Evolutionary conservation across 2,113 vertebrate species (phyloP).

Genomic region (Lota lota): DNA sequence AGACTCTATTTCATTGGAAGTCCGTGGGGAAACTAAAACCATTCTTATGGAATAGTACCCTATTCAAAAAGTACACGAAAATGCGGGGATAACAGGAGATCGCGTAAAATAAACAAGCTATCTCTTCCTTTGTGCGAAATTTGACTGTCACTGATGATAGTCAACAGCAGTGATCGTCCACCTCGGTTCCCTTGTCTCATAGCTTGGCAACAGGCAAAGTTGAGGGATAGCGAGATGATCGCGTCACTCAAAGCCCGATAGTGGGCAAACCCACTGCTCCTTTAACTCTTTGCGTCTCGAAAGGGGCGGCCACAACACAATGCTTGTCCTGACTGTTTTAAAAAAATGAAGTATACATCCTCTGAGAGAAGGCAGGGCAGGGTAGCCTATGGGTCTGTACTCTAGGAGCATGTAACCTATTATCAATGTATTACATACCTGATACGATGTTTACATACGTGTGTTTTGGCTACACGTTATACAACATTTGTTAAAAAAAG

Average conservation of each 20-base stretch:
- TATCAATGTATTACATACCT: too few relatives aligned
- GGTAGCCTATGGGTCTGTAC: too few relatives aligned
- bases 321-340: not conserved
- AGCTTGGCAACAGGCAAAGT: slow-evolving; percentile 85
- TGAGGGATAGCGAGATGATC: slow-evolving; percentile 85
- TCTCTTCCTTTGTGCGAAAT: not conserved
- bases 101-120: slow-evolving; percentile 12
- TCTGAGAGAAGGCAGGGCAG: too few relatives aligned
- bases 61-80: slow-evolving; percentile 28
- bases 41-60: slow-evolving; percentile 42
- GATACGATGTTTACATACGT: too few relatives aligned
- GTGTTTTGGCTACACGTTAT: too few relatives aligned
- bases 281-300: slow-evolving; percentile 74
- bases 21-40: slow-evolving; percentile 60
- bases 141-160: slow-evolving; percentile 38
- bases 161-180: slow-evolving; percentile 58
- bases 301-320: slow-evolving; percentile 51
- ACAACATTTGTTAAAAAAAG: too few relatives aligned
- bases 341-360: not conserved
- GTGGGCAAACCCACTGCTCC: slow-evolving; percentile 75
- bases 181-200: slow-evolving; percentile 73
- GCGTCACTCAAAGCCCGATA: slow-evolving; percentile 81
- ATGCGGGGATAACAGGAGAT: slow-evolving; percentile 16
- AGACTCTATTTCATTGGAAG: slow-evolving; percentile 59
- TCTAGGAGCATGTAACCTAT: too few relatives aligned